Conservation (phyloP, 1,140 invertebrate species). For the Holotrichia oblita region DNA sequence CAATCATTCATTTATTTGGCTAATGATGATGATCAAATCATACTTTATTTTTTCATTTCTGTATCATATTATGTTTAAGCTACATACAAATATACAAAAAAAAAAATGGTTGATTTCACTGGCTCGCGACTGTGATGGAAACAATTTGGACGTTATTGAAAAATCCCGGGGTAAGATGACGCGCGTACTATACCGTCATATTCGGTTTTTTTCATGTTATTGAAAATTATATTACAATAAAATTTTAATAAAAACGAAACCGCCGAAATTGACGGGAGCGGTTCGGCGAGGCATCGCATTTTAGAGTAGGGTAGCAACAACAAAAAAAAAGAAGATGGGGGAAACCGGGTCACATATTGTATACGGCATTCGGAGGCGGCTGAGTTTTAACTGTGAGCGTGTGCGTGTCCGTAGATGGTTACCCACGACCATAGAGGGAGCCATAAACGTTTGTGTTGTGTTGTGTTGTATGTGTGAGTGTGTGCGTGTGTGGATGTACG, state of each 20-base stretch:
- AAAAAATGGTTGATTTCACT: background rate
- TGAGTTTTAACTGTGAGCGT: background rate
- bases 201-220: constrained; percentile 17
- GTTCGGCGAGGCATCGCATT: background rate
- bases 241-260: constrained; percentile 37
- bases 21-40: no score
- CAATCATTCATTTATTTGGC: no score
- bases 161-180: constrained; percentile 9
- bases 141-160: constrained; percentile 27
- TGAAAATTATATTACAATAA: constrained; percentile 35
- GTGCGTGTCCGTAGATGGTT: background rate
- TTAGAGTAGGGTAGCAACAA: background rate
- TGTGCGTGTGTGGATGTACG: background rate
- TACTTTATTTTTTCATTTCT: no score
- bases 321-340: background rate
- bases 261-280: background rate
- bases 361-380: background rate
- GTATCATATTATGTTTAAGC: no score
- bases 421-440: background rate
- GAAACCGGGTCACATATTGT: constrained; percentile 13
- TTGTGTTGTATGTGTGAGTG: no score
- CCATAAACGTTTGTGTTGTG: background rate
- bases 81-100: no score
- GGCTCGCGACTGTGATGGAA: background rate
- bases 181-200: background rate